phyloP scores from a whole-genome alignment of 2,113 vertebrate species.

The Erythrolamprus reginae region DNA sequence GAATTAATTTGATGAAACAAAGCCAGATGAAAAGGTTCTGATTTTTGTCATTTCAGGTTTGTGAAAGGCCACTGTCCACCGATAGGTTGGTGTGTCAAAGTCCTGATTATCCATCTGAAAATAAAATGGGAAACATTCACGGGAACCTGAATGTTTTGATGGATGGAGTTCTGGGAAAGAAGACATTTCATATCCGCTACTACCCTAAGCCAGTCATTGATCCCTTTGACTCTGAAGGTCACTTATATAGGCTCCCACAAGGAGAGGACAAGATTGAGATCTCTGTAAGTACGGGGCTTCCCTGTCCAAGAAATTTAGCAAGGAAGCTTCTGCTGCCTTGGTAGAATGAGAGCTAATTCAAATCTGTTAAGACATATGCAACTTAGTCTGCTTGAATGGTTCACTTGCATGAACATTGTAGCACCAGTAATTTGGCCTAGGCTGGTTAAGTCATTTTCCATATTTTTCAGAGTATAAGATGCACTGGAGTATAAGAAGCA shows the following conservation, averaged over 20 bases:
- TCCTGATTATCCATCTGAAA: constrained; percentile 70
- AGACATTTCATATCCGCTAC: constrained; percentile 73
- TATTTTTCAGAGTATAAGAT: too few relatives aligned
- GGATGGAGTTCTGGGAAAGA: constrained; percentile 70
- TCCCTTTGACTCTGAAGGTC: constrained; percentile 67
- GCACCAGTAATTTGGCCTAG: background rate
- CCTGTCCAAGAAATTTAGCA: background rate
- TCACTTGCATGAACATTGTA: background rate
- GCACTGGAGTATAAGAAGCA: too few relatives aligned
- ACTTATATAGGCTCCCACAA: constrained; percentile 67
- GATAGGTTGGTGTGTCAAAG: constrained; percentile 72
- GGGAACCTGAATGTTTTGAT: constrained; percentile 80
- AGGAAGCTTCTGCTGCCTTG: background rate
- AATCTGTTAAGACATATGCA: background rate
- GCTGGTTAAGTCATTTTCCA: background rate
- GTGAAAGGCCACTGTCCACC: constrained; percentile 53
- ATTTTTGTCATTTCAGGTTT: constrained; percentile 59
- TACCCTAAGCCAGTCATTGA: constrained; percentile 68
- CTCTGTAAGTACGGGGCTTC: constrained; percentile 66
- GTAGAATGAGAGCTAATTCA: background rate
- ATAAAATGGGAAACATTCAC: constrained; percentile 52
- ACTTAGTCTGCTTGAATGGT: too few relatives aligned
- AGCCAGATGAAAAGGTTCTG: background rate
- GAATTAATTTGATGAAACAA: background rate
- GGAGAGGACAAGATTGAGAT: constrained; percentile 77